These are phyloP conservation scores for Holocentrus rufus DNA, from an alignment of 2,797 vertebrate species.

Conservation along the genomic window DNA sequence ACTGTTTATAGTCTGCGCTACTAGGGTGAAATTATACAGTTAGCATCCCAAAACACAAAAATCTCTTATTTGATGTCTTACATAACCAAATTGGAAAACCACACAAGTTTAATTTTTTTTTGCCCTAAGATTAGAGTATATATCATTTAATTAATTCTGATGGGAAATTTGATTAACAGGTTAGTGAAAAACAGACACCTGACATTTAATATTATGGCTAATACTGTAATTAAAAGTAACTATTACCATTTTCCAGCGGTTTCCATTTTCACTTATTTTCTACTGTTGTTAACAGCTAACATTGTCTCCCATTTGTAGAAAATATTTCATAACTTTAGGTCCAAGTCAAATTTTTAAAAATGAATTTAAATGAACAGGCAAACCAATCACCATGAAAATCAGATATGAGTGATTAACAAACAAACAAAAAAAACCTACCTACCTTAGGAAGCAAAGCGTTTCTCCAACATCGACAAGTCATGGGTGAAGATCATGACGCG, in stretches of 20 bases:
- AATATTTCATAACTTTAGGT: not conserved
- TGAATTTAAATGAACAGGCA: not conserved
- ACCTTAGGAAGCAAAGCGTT: constrained; percentile 93
- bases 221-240: not conserved
- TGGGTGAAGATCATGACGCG: constrained; percentile 98
- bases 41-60: not conserved
- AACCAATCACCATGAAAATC: not conserved
- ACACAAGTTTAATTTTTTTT: not conserved
- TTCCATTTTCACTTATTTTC: not conserved
- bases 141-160: not conserved
- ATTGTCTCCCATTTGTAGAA: not conserved
- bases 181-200: not conserved
- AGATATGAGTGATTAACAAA: no score
- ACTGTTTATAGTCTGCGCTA: not conserved
- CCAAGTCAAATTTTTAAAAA: not conserved
- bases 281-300: not conserved
- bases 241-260: no score
- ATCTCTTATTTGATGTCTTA: no score
- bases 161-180: not conserved
- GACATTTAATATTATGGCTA: not conserved
- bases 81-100: not conserved
- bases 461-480: constrained; percentile 97
- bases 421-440: no score
- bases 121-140: not conserved
- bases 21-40: not conserved